A percentile compares a stretch with the other conserved stretches of the same genome.
These are phyloP conservation scores for Nesogale talazaci DNA, from an alignment of 2,113 vertebrate genomes.

Conservation along the genomic window DNA sequence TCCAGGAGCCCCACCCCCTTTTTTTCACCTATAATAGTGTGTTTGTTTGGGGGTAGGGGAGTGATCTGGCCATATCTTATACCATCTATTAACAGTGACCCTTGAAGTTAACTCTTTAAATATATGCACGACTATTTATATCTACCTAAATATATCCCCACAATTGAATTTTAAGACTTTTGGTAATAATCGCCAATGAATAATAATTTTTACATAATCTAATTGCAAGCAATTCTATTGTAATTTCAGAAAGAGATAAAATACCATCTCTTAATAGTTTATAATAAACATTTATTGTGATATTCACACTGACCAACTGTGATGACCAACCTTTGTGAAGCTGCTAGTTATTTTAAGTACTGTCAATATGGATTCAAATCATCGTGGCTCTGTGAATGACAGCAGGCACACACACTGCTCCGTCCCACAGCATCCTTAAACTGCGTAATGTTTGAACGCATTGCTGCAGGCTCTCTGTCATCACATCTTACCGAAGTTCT, in stretches of 20 bases:
- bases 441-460: no score
- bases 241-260: background rate
- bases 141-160: background rate
- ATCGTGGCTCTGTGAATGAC: no score
- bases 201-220: constrained; percentile 1
- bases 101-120: background rate
- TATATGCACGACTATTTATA: background rate
- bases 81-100: background rate
- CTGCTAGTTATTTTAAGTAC: no score
- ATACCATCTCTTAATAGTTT: background rate
- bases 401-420: no score
- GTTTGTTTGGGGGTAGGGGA: no score
- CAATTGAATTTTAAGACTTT: constrained; percentile 47
- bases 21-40: no score
- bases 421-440: no score
- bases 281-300: background rate
- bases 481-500: no score
- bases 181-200: background rate
- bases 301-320: background rate
- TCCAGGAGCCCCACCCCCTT: no score
- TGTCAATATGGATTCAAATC: no score
- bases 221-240: background rate
- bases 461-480: no score
- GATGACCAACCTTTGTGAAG: background rate
- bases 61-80: no score